Evolutionary conservation across 2,113 vertebrate species (phyloP).

Genomic region (Ploceus nigricollis): DNA sequence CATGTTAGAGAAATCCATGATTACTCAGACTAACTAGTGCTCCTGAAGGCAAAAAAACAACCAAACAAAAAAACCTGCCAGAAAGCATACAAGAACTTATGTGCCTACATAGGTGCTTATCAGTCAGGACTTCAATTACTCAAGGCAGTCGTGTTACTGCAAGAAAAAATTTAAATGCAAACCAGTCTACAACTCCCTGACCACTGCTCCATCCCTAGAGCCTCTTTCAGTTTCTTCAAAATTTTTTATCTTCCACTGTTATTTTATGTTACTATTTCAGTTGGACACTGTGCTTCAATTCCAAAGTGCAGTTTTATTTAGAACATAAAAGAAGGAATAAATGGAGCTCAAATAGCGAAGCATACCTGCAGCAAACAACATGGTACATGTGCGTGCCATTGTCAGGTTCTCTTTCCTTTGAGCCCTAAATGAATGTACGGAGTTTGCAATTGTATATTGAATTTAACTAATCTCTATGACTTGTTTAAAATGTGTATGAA

Average conservation of each 20-base stretch:
- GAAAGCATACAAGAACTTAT: neutral
- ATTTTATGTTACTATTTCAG: neutral
- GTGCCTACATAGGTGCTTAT: neutral
- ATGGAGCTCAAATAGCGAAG: neutral
- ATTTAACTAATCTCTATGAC: neutral
- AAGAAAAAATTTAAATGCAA: neutral
- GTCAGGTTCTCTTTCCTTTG: neutral
- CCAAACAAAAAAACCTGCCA: neutral
- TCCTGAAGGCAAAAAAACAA: neutral
- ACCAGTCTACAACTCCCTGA: neutral
- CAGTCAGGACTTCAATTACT: neutral
- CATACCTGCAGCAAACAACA: neutral
- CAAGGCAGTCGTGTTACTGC: too few relatives aligned
- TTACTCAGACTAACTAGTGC: neutral
- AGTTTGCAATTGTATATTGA: neutral
- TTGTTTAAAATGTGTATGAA: neutral
- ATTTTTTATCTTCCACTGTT: neutral
- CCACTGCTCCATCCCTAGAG: fast-evolving
- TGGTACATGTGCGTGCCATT: neutral
- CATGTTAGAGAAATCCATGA: fast-evolving
- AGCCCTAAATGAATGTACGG: neutral
- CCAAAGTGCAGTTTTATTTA: neutral
- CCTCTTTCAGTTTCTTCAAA: neutral
- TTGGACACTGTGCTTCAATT: neutral
- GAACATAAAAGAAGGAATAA: neutral